Conservation (phyloP, 2,113 vertebrate species). For the Pimephales promelas region DNA sequence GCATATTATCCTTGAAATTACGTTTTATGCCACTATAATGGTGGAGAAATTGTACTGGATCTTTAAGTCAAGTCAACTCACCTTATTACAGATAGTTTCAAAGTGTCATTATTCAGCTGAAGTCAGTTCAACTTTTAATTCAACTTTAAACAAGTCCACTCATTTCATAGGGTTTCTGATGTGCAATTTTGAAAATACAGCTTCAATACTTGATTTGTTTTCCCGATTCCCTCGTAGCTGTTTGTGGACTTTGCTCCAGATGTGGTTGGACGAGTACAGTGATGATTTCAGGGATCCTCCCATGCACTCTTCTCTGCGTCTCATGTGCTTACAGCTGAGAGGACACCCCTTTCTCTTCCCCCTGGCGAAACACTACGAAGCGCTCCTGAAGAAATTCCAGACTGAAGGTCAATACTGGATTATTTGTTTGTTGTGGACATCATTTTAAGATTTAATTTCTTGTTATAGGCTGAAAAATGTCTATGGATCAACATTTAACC, state of each 20-base stretch:
- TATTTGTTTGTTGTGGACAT: neutral
- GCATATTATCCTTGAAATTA: too few species aligned
- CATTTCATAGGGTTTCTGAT: neutral
- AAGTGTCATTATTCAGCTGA: too few species aligned
- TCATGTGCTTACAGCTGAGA: slow-evolving; percentile 65
- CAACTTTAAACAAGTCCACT: too few species aligned
- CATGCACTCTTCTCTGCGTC: slow-evolving; percentile 64
- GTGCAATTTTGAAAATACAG: neutral
- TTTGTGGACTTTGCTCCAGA: slow-evolving; percentile 74
- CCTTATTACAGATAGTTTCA: too few species aligned
- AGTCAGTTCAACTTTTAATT: too few species aligned
- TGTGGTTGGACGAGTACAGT: slow-evolving; percentile 83
- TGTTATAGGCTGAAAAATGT: neutral
- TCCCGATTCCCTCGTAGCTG: slow-evolving; percentile 54
- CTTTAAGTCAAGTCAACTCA: too few species aligned
- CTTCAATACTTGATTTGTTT: neutral
- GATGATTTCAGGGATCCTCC: slow-evolving; percentile 84
- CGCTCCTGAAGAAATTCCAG: slow-evolving; percentile 73
- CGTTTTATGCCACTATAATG: too few species aligned
- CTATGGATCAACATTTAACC: neutral
- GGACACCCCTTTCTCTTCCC: slow-evolving; percentile 67
- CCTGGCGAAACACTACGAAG: slow-evolving; percentile 70
- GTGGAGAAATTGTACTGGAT: too few species aligned
- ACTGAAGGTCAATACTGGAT: slow-evolving; percentile 63
- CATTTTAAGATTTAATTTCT: neutral